A percentile compares a stretch with the other conserved stretches of the same genome.
Evolutionary conservation across 2,888 invertebrate species (phyloP).

Genomic region (Schizaphis graminum): DNA sequence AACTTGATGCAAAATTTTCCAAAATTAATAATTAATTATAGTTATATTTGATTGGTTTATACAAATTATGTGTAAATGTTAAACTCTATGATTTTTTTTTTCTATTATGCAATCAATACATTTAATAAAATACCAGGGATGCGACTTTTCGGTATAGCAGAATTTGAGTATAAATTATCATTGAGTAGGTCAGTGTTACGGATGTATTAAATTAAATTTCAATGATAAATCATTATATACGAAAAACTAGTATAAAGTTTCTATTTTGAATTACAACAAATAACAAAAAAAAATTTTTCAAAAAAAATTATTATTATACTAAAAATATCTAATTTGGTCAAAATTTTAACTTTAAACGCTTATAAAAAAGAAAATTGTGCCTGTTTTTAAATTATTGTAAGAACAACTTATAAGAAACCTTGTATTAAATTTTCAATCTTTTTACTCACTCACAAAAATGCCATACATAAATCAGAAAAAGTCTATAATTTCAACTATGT

Average conservation of each 20-base stretch:
- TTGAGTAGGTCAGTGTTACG: background rate
- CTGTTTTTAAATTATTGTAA: background rate
- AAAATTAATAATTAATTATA: background rate
- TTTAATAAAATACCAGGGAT: background rate
- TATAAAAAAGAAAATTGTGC: background rate
- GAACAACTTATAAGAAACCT: too few species aligned
- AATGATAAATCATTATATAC: background rate
- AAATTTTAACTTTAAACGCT: background rate
- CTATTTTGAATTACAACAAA: background rate
- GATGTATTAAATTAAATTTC: background rate
- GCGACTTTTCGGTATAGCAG: background rate
- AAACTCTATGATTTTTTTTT: background rate
- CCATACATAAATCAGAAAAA: background rate
- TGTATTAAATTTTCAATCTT: background rate
- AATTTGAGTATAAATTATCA: background rate
- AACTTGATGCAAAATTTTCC: background rate
- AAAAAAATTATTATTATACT: background rate
- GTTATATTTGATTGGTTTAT: background rate
- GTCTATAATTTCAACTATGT: background rate
- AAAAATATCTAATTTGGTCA: background rate
- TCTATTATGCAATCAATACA: background rate
- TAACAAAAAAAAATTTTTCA: background rate
- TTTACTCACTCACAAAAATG: background rate
- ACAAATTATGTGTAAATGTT: background rate
- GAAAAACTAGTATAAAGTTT: background rate